phyloP scores from a whole-genome alignment of 2,113 vertebrate genomes.

The Promerops cafer region DNA sequence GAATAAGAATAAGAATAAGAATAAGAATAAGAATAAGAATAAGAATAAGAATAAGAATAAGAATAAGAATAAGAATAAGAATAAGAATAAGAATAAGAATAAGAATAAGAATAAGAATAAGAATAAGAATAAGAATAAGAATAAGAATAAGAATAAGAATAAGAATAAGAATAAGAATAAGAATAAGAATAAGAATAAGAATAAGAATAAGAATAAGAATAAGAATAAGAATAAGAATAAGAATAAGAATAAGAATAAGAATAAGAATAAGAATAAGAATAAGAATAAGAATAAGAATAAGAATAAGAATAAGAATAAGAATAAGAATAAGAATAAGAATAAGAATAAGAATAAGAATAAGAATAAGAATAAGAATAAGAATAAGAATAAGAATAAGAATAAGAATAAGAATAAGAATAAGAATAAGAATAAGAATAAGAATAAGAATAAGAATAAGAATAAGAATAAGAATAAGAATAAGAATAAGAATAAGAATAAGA shows the following conservation, averaged over 20 bases:
- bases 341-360: not conserved
- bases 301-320: not conserved
- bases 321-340: not conserved
- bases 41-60: no score
- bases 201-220: not conserved
- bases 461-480: not conserved
- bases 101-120: not conserved
- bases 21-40: not conserved
- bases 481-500: not conserved
- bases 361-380: not conserved
- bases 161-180: not conserved
- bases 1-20: not conserved
- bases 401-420: no score
- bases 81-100: not conserved
- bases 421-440: no score
- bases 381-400: no score
- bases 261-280: not conserved
- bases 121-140: not conserved
- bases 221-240: not conserved
- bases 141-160: not conserved
- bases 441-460: no score
- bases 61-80: not conserved
- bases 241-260: not conserved
- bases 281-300: no score
- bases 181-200: not conserved